Base-by-base conservation (phyloP, 2,113 vertebrate species). In the Amblyornis subalaris region DNA sequence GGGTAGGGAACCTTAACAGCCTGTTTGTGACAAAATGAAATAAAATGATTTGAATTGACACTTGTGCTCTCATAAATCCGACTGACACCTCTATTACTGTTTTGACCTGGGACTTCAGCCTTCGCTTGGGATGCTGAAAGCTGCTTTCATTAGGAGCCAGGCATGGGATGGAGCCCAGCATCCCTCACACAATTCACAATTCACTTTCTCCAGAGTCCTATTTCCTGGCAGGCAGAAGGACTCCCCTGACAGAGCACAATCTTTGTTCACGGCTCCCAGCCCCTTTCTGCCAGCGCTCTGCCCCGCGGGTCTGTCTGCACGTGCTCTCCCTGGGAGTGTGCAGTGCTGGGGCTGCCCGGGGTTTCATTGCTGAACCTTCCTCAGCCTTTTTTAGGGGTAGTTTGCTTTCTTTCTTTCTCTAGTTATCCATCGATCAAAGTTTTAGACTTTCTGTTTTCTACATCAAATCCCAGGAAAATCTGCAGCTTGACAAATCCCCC, bases 1-100 rank as follows among this genome's bases (percentile, higher is more conserved):
- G 74, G 81, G 75, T 54, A 77, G 67, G 71, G 62, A 90, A 79
- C 0, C 0, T 66, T 89, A 94, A 42, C 71, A 91, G 62, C 21
- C 47, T 88, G 47, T 73, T 91, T 79, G 54, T 89, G 72, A 85
- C 74, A 95, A 94, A 90, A 89, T 66, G 31, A 88, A 94, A 93
- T 76, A 88, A 79, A 91, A 91, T 62, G 2, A 73, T 93, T 85
- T 74, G 55, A 90, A 82, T 55, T 88, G 58, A 83, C 47, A 66
- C 29, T 86, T 85, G 55, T 0, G 5, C 45, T 91, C 24, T 38
- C 57, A 54, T 82, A 79, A 95, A 90, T 95, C 75, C 74, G 69
- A 74, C 26, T 0, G 1, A 47, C 60, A 86, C 10, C 24, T 77
- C 51, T 38, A 51, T 74, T 74, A 80, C 14, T 85, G 15, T 76